Base-by-base conservation (phyloP, 2,888 invertebrate species). In the Lasioglossum vierecki region DNA sequence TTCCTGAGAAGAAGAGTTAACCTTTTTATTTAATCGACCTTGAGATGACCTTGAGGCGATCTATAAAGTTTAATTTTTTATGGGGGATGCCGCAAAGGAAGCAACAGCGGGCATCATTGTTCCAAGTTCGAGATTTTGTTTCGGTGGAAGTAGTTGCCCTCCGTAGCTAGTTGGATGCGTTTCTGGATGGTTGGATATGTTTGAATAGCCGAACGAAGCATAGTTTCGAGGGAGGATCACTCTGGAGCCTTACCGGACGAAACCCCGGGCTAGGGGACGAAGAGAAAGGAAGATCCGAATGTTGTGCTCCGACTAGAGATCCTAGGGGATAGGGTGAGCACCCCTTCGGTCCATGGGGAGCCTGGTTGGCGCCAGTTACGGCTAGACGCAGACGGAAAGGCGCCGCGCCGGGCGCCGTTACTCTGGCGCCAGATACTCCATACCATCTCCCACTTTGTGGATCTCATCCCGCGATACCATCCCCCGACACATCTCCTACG, bases 311-410 rank as follows among this genome's bases (percentile, higher is more conserved):
- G 77, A 72, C 75, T 82, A 30, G 76, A 83, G 57, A 74, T 84
- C 44, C 66, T 39, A 44, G 70, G 71, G 83, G 80, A 76, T 73
- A 79, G 68, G 57, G 63, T 30, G 71, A 68, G 79, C 41, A 39
- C 41, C 39, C 35, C 73, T 46, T 41, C 60, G 60, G 68, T 81
- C 83, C 76, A 79, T 22, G 75, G 87, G 78, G 84, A 92, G 92
- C 81, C 92, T 86, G 88, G 89, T 89, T 92, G 93, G 93, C 93
- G 93, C 93, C 93, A 80, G 89, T 90, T 91, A 89, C 91, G 89
- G 82, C 83, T 88, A 89, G 91, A 89, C 88, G 86, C 89, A 93
- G 93, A 93, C 93, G 76, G 85, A 84, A 86, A 89, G 93, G 91
- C 93, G 92, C 91, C 92, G 78, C 53, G 92, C 90, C 92, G 77